Evolutionary conservation across 2,888 invertebrate genomes (phyloP).

Genomic region (Timema cristinae): DNA sequence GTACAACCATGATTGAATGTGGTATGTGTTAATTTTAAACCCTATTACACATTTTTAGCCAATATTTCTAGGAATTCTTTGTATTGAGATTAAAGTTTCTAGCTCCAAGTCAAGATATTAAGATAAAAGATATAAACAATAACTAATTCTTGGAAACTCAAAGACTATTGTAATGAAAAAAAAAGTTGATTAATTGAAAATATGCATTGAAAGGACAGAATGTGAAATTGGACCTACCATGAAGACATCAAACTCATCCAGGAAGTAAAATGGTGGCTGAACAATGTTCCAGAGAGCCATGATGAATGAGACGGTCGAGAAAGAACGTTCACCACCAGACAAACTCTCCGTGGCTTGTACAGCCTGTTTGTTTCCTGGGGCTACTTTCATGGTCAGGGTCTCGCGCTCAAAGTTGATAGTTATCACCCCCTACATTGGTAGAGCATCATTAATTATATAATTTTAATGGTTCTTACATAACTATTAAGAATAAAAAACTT

Average conservation of each 20-base stretch:
- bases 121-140: neutral
- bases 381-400: slow-evolving; percentile 15
- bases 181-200: no score
- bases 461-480: no score
- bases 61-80: slow-evolving; percentile 11
- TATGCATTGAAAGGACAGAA: no score
- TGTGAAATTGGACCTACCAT: slow-evolving; percentile 60
- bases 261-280: slow-evolving; percentile 85
- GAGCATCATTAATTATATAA: neutral
- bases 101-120: no score
- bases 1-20: no score
- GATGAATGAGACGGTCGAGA: slow-evolving; percentile 91
- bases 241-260: slow-evolving; percentile 97
- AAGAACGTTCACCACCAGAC: slow-evolving; percentile 95
- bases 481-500: no score
- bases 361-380: slow-evolving; percentile 3
- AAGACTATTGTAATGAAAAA: no score
- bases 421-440: slow-evolving; percentile 18
- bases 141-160: neutral
- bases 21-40: no score
- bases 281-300: slow-evolving; percentile 91
- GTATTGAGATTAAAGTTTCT: no score
- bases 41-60: neutral
- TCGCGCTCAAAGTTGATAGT: slow-evolving; percentile 12
- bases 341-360: slow-evolving; percentile 48